These are phyloP conservation scores for Aleiodes testaceus DNA, from an alignment of 2,888 invertebrate genomes.

Conservation along the genomic window DNA sequence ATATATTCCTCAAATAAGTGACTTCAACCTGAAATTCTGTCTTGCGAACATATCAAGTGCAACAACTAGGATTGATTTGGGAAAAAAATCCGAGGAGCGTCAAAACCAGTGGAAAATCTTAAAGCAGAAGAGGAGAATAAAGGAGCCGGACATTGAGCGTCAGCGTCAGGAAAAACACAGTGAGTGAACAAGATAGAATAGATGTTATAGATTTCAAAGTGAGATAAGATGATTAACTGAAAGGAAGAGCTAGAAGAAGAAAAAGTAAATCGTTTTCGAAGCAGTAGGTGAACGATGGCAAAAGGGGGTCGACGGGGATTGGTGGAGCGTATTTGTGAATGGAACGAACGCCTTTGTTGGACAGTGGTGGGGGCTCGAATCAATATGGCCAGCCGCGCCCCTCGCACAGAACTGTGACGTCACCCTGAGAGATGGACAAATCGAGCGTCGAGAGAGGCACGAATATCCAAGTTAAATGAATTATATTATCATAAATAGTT, in stretches of 20 bases:
- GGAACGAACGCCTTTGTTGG: constrained; percentile 56
- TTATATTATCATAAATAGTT: background rate
- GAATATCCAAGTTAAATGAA: background rate
- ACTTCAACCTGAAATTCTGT: too few species aligned
- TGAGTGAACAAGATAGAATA: background rate
- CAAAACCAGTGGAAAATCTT: too few species aligned
- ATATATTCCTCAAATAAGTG: too few species aligned
- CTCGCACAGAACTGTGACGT: constrained; percentile 62
- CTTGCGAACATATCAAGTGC: too few species aligned
- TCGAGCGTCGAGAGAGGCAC: background rate
- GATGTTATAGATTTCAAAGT: background rate
- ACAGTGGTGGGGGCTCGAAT: constrained; percentile 58
- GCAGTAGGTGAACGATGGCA: constrained; percentile 21
- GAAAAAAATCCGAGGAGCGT: too few species aligned
- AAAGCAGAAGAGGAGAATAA: too few species aligned
- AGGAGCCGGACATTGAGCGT: too few species aligned
- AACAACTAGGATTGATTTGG: too few species aligned
- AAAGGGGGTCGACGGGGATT: constrained; percentile 23
- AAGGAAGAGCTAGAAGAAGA: background rate
- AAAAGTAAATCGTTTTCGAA: constrained; percentile 15
- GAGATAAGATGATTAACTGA: background rate
- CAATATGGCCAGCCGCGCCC: constrained; percentile 65
- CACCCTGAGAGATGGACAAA: constrained; percentile 45
- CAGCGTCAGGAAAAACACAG: background rate
- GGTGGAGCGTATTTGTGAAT: constrained; percentile 62